Evolutionary conservation across 1,140 invertebrate genomes (phyloP).

Genomic region (Myzus persicae): DNA sequence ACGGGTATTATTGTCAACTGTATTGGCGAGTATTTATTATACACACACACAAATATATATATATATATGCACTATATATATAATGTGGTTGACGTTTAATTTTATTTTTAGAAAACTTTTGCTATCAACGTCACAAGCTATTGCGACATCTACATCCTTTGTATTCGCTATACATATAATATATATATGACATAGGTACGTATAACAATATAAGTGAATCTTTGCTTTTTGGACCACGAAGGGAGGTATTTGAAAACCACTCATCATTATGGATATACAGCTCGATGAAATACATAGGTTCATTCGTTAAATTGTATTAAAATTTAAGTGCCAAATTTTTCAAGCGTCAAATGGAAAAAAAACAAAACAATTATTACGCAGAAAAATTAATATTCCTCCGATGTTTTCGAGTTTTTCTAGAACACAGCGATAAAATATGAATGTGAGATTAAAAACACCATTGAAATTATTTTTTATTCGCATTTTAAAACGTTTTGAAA

Average conservation of each 20-base stretch:
- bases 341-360: background rate
- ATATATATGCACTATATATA: background rate
- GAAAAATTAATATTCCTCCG: background rate
- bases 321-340: background rate
- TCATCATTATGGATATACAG: background rate
- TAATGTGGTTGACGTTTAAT: constrained; percentile 12
- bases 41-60: too few relatives aligned
- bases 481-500: too few relatives aligned
- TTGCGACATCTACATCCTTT: background rate
- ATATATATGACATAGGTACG: background rate
- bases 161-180: background rate
- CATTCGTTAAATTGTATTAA: background rate
- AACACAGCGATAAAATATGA: background rate
- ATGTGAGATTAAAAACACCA: background rate
- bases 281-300: background rate
- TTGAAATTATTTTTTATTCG: background rate
- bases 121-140: background rate
- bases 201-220: background rate
- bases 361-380: background rate
- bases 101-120: constrained; percentile 5
- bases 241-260: background rate
- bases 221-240: background rate
- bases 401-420: background rate
- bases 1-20: background rate
- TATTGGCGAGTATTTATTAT: background rate